These are phyloP conservation scores for Sarcophaga caerulescens DNA, from an alignment of 2,888 invertebrate species.

Conservation along the genomic window DNA sequence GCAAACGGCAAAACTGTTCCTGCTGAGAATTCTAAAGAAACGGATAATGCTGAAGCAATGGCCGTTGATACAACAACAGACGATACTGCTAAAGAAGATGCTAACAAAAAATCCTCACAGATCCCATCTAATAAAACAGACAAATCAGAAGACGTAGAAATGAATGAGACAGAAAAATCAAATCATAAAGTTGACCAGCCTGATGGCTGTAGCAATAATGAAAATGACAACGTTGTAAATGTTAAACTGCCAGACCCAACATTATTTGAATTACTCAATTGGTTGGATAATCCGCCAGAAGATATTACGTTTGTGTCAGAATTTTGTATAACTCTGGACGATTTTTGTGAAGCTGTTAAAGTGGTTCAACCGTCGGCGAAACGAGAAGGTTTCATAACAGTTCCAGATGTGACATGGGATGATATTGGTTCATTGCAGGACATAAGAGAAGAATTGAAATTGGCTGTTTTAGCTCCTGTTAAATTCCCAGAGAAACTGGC, in stretches of 20 bases:
- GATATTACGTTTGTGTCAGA: conserved; percentile 85
- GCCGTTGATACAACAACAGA: conserved; percentile 60
- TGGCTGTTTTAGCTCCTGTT: conserved; percentile 96
- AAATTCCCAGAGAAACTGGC: conserved; percentile 91
- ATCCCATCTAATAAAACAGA: conserved; percentile 76
- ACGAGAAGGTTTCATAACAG: conserved; percentile 97
- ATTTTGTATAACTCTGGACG: conserved; percentile 87
- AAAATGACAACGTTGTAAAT: conserved; percentile 68
- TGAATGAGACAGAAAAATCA: conserved; percentile 66
- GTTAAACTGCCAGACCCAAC: conserved; percentile 76
- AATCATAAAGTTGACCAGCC: conserved; percentile 36
- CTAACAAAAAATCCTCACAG: conserved; percentile 74
- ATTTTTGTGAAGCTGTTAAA: conserved; percentile 90
- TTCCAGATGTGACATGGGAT: conserved; percentile 98
- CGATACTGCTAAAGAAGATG: conserved; percentile 38
- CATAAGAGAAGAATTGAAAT: conserved; percentile 93
- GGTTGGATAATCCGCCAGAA: conserved; percentile 85
- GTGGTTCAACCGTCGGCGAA: conserved; percentile 95
- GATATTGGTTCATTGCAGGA: conserved; percentile 96
- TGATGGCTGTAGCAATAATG: background rate
- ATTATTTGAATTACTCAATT: conserved; percentile 84
- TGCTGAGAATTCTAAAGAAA: background rate
- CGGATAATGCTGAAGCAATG: conserved; percentile 62
- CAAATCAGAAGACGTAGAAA: conserved; percentile 51
- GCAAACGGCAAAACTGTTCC: background rate